phyloP scores from a whole-genome alignment of 2,113 vertebrate species.

The Dendropsophus ebraccatus region DNA sequence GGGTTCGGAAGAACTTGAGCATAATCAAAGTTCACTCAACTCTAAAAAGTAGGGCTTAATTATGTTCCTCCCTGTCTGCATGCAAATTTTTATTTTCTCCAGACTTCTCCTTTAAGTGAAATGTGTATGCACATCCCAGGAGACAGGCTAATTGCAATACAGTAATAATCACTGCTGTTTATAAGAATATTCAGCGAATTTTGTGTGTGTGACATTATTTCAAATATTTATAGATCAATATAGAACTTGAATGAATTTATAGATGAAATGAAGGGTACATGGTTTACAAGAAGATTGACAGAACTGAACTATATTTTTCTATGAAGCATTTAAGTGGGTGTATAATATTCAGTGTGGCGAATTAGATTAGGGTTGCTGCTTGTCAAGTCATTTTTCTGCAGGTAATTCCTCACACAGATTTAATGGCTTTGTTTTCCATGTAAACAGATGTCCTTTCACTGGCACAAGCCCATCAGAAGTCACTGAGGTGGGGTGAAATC shows the following conservation, averaged over 20 bases:
- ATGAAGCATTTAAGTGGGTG: slow-evolving; percentile 8
- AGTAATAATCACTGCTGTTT: too few relatives aligned
- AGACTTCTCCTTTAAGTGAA: not conserved
- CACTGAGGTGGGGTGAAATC: slow-evolving; percentile 80
- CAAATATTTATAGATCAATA: not conserved
- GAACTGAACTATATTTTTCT: not conserved
- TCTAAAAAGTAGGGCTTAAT: too few relatives aligned
- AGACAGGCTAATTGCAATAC: not conserved
- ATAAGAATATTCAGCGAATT: too few relatives aligned
- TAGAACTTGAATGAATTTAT: not conserved
- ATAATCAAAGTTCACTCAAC: too few relatives aligned
- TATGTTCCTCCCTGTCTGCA: too few relatives aligned
- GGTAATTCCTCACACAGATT: slow-evolving; percentile 43
- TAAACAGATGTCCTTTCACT: slow-evolving; percentile 70
- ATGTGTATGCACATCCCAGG: not conserved
- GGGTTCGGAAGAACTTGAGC: too few relatives aligned
- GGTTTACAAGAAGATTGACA: not conserved
- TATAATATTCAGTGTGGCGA: slow-evolving; percentile 32
- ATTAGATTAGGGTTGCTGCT: slow-evolving; percentile 18
- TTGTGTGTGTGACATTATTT: not conserved
- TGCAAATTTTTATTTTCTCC: too few relatives aligned
- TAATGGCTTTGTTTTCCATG: slow-evolving; percentile 57
- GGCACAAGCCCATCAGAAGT: slow-evolving; percentile 69
- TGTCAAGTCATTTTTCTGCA: slow-evolving; percentile 35
- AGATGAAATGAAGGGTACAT: not conserved